A percentile compares a stretch with the other conserved stretches of the same genome.
Evolutionary conservation across 1,140 invertebrate species (phyloP).

Genomic region (Sitobion miscanthi): DNA sequence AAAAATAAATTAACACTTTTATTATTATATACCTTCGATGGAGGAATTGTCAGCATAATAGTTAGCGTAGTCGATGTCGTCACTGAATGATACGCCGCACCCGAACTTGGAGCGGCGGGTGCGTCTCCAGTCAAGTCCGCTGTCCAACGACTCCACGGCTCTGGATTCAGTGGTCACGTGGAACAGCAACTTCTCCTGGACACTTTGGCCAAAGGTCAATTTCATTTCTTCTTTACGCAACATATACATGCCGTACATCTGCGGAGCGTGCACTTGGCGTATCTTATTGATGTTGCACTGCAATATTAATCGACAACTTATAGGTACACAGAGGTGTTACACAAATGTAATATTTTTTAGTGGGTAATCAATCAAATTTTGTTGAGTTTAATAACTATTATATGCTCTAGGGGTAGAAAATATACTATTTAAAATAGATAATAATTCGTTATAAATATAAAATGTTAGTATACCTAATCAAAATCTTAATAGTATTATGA

Average conservation of each 20-base stretch:
- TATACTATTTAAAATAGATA: too few relatives aligned
- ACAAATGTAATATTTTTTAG: too few relatives aligned
- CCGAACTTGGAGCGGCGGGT: constrained; percentile 24
- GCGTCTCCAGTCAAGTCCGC: constrained; percentile 39
- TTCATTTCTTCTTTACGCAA: background rate
- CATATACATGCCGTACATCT: constrained; percentile 44
- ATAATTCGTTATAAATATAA: too few relatives aligned
- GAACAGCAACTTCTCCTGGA: background rate
- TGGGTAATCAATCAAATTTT: too few relatives aligned
- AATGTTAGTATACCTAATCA: too few relatives aligned
- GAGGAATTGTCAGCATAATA: background rate
- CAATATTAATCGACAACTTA: background rate
- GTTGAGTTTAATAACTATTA: too few relatives aligned
- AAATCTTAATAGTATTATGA: too few relatives aligned
- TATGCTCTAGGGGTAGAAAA: too few relatives aligned
- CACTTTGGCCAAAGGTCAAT: background rate
- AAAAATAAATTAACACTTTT: too few relatives aligned
- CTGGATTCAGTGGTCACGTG: background rate
- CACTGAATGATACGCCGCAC: constrained; percentile 33
- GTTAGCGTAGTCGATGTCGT: constrained; percentile 33
- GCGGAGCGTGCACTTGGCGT: background rate
- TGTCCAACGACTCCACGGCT: background rate
- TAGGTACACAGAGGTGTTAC: too few relatives aligned
- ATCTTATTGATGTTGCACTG: background rate
- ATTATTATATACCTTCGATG: background rate